Conservation (phyloP, 2,797 vertebrate genomes). For the Anomalospiza imberbis region DNA sequence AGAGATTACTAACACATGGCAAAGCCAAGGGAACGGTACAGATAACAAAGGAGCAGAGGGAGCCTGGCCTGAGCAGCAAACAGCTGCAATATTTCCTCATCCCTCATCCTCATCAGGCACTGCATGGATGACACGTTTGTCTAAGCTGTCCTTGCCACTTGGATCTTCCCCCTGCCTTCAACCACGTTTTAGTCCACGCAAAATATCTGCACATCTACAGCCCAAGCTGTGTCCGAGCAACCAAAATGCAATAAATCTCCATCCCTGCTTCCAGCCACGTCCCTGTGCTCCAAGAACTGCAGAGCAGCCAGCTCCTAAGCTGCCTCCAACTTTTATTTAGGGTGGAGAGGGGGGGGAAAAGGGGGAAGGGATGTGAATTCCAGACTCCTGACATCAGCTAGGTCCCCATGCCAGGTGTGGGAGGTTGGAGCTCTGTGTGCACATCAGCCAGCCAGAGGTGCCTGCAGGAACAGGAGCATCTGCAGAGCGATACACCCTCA, state of each 20-base stretch:
- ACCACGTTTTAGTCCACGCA: not conserved
- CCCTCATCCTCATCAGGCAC: not conserved
- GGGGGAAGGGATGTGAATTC: not conserved
- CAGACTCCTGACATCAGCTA: constrained; percentile 18
- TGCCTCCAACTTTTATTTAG: not conserved
- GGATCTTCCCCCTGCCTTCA: not conserved
- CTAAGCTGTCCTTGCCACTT: not conserved
- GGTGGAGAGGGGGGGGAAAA: not conserved
- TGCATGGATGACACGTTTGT: not conserved
- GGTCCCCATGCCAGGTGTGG: not conserved
- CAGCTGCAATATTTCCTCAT: not conserved
- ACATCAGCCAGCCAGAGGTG: not conserved
- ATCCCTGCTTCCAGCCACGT: not conserved
- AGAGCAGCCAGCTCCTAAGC: not conserved
- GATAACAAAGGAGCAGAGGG: not conserved
- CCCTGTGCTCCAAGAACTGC: not conserved
- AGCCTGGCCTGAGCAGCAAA: not conserved
- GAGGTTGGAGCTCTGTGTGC: not conserved
- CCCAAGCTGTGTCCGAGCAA: not conserved
- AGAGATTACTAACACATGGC: constrained; percentile 5
- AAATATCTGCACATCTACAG: not conserved
- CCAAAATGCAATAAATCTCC: not conserved
- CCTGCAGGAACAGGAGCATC: not conserved
- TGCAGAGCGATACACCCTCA: accelerated
- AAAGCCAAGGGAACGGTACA: not conserved